Evolutionary conservation across 2,888 invertebrate genomes (phyloP), one percentile per base, ranked within the genome.

Genomic region (Syrista parreyssii): DNA sequence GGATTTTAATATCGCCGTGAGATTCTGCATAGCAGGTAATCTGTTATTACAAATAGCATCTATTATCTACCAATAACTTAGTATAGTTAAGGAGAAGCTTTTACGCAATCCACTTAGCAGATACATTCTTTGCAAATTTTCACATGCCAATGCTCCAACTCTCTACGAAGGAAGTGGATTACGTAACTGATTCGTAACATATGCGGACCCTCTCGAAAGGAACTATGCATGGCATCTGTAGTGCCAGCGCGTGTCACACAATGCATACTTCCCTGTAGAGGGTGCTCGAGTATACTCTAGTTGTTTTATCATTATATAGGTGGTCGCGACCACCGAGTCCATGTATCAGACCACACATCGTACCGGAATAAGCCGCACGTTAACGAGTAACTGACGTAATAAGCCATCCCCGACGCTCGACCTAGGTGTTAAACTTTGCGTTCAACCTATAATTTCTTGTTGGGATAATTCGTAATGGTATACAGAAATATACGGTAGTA

Each of bases 211-310:
- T 85, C 88, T 89, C 83, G 84, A 86, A 83, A 80, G 75, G 82
- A 86, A 87, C 88, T 85, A 84, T 79, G 71, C 80, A 83, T 83
- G 85, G 88, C 88, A 88, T 91, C 89, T 91, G 89, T 90, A 91
- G 91, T 90, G 85, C 84, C 83, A 86, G 88, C 91, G 91, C 91
- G 91, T 91, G 91, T 87, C 89, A 82, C 83, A 91, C 91, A 91
- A 91, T 91, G 88, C 88, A 86, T 84, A 88, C 91, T 91, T 85
- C 79, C 85, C 79, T 76, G 78, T 84, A 80, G 81, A 88, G 89
- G 79, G 78, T 83, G 77, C 81, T 80, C 81, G 74, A 81, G 80
- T 81, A 81, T 83, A 83, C 87, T 84, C 84, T 80, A 82, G 82
- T 85, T 87, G 81, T 85, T 85, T 84, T 85, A 84, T 88, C 86